Evolutionary conservation across 2,888 invertebrate species (phyloP).

Genomic region (Galeruca laticollis): DNA sequence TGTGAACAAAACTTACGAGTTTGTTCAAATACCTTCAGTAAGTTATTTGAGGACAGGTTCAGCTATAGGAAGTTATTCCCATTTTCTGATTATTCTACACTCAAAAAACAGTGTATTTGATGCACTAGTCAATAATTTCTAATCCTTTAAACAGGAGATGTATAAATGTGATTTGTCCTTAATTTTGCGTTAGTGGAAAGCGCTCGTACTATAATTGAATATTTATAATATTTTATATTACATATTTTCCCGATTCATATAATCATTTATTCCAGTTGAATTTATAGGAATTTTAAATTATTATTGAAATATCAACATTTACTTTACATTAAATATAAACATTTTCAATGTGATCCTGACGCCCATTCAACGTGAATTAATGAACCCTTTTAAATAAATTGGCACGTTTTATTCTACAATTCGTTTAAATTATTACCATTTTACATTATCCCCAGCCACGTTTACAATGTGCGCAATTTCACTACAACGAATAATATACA

Average conservation of each 20-base stretch:
- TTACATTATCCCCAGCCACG: slow-evolving; percentile 13
- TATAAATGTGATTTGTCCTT: background rate
- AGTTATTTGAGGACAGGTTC: no score
- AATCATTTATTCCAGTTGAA: slow-evolving; percentile 40
- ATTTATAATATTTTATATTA: slow-evolving; percentile 34
- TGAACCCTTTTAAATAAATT: slow-evolving; percentile 35
- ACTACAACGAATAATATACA: background rate
- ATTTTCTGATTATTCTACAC: no score
- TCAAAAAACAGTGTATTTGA: no score
- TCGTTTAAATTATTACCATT: slow-evolving; percentile 25
- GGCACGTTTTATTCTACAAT: slow-evolving; percentile 26
- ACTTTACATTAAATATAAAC: slow-evolving; percentile 38
- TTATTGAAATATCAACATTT: slow-evolving; percentile 31
- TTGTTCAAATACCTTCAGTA: no score
- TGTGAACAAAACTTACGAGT: no score
- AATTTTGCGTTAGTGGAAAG: background rate
- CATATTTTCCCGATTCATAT: slow-evolving; percentile 32
- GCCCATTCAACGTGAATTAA: slow-evolving; percentile 30
- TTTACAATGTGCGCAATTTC: background rate
- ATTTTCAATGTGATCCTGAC: slow-evolving; percentile 23
- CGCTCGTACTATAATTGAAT: slow-evolving; percentile 16
- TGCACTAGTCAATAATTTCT: no score
- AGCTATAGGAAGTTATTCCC: no score
- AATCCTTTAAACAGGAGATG: no score
- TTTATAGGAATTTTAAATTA: slow-evolving; percentile 38